Conservation (phyloP, 1,140 invertebrate genomes). For the Aphis craccivora region DNA sequence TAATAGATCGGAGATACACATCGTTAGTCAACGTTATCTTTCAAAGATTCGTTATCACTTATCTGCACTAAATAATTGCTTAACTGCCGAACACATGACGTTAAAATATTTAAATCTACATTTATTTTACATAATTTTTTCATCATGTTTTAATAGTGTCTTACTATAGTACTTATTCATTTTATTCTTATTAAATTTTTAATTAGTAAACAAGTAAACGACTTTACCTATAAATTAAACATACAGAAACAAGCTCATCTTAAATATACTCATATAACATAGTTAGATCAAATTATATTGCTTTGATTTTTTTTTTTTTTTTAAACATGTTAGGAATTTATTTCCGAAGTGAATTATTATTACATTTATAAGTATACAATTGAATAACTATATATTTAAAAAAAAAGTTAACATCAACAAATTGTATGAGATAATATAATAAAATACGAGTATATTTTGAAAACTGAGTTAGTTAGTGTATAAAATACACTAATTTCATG, state of each 20-base stretch:
- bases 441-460: too few relatives aligned
- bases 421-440: too few relatives aligned
- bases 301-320: too few relatives aligned
- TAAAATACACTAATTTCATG: too few relatives aligned
- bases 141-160: background rate
- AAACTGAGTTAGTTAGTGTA: too few relatives aligned
- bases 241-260: background rate
- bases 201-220: background rate
- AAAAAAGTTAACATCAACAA: too few relatives aligned
- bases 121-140: background rate
- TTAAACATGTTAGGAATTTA: too few relatives aligned
- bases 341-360: too few relatives aligned
- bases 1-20: background rate
- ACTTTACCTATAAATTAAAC: background rate
- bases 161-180: background rate
- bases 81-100: too few relatives aligned
- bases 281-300: too few relatives aligned
- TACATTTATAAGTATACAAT: too few relatives aligned
- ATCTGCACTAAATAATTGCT: background rate
- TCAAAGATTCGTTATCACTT: background rate
- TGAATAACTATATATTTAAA: too few relatives aligned
- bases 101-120: background rate
- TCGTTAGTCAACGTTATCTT: background rate
- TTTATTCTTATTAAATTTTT: background rate
- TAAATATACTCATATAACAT: background rate